phyloP scores from a whole-genome alignment of 92 coral and sea anemone species.

The Actinostola sp. region DNA sequence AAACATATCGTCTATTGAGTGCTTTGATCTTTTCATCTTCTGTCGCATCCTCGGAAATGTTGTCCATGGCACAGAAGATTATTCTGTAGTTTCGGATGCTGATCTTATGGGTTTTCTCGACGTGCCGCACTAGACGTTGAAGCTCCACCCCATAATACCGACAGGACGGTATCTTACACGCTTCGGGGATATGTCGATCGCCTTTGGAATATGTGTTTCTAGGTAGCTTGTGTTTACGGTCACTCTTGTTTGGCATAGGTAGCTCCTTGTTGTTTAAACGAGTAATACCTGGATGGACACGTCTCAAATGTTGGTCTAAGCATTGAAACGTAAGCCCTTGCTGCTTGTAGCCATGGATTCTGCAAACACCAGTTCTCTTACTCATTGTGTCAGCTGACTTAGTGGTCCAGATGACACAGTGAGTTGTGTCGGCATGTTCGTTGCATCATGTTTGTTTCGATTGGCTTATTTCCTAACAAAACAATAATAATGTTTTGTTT shows the following conservation, averaged over 20 bases:
- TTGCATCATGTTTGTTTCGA: too few relatives aligned
- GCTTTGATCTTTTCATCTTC: too few relatives aligned
- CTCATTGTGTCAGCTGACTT: too few relatives aligned
- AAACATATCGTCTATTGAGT: too few relatives aligned
- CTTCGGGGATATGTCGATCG: slow-evolving; percentile 1
- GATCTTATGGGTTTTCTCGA: slow-evolving; percentile 4
- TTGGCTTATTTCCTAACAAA: too few relatives aligned
- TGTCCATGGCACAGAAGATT: slow-evolving; percentile 3
- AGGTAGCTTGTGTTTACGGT: neutral
- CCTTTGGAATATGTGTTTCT: neutral
- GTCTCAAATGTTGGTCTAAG: slow-evolving; percentile 8
- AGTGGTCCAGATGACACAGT: too few relatives aligned
- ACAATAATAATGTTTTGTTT: too few relatives aligned
- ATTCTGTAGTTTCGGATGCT: neutral
- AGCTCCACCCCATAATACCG: neutral
- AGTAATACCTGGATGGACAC: slow-evolving; percentile 4
- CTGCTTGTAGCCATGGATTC: neutral
- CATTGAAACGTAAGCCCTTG: slow-evolving; percentile 4
- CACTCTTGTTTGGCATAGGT: neutral
- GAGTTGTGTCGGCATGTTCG: too few relatives aligned
- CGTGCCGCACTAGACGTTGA: neutral
- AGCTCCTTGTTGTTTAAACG: neutral
- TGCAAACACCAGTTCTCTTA: too few relatives aligned
- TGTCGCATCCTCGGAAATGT: neutral
- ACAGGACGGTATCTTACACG: slow-evolving; percentile 4